Base-by-base conservation (phyloP, 2,113 vertebrate genomes). In the Oenanthe melanoleuca region DNA sequence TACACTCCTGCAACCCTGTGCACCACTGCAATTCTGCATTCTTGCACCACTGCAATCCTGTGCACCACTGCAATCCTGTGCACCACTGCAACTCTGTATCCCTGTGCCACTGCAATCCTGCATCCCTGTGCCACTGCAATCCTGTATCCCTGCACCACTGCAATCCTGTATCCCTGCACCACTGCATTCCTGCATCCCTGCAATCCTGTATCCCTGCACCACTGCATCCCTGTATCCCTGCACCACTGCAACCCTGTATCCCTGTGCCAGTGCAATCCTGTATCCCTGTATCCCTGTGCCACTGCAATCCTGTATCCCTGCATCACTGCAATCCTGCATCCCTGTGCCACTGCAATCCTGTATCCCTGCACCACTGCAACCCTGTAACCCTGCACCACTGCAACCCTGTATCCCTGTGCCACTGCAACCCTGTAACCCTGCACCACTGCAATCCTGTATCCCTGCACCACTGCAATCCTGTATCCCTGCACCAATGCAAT, bases 401-500 rank as follows among this genome's bases (percentile, higher is more conserved):
- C 18, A 56, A 5, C 5, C 47, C 19, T 29, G 14, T 3, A 16
- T 52, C 18, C 2, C n/a, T n/a, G n/a, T n/a, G n/a, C n/a, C n/a
- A n/a, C n/a, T n/a, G n/a, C 18, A 55, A 3, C 6, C n/a, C 25
- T 50, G 25, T 2, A 12, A 3, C 29, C 1, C 4, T 2, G 5
- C 16, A 34, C 26, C 14, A 10, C 47, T 5, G 37, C 18, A 56
- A 5, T 5, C 47, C 19, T 29, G 14, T 3, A 16, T 52, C 18
- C 2, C n/a, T n/a, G n/a, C n/a, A n/a, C n/a, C n/a, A n/a, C n/a
- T n/a, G n/a, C 18, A 55, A 3, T 4, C n/a, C 25, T 50, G 25
- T 2, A 12, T 5, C 29, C 1, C 4, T 2, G 5, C 16, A 34
- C 26, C 14, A 10, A 34, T 5, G 37, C 18, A 56, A 5, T 5